A percentile compares a stretch with the other conserved stretches of the same genome.
These are phyloP conservation scores for Platichthys stellatus DNA, from an alignment of 2,113 vertebrate species.

Conservation along the genomic window DNA sequence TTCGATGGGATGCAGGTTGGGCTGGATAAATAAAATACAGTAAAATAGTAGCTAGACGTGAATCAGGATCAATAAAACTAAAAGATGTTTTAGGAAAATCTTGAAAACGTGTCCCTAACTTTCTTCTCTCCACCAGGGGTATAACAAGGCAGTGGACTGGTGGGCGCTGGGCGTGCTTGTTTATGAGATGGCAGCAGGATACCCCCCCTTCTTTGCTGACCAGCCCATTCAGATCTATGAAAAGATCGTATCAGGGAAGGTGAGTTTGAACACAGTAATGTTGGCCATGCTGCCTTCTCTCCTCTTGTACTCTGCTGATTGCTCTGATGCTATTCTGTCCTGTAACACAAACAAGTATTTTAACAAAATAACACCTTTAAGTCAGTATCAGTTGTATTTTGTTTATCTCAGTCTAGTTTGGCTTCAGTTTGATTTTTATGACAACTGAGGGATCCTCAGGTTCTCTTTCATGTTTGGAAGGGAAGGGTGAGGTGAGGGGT, in stretches of 20 bases:
- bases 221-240: constrained; percentile 97
- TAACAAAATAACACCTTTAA: too few species aligned
- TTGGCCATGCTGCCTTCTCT: too few species aligned
- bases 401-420: too few species aligned
- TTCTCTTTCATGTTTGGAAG: too few species aligned
- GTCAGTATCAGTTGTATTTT: too few species aligned
- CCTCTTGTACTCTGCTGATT: too few species aligned
- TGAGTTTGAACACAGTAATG: constrained; percentile 57
- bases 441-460: too few species aligned
- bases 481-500: too few species aligned
- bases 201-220: constrained; percentile 93
- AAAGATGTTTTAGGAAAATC: background rate
- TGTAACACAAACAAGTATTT: too few species aligned
- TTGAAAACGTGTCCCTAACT: background rate
- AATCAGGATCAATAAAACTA: background rate
- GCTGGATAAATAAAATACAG: background rate
- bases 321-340: too few species aligned
- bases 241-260: constrained; percentile 96
- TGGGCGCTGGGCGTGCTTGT: constrained; percentile 94
- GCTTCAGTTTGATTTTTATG: too few species aligned
- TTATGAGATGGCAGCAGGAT: constrained; percentile 94
- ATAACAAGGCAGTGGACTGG: constrained; percentile 96
- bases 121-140: constrained; percentile 79
- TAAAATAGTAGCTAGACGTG: too few species aligned
- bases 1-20: background rate